Evolutionary conservation across 2,888 invertebrate genomes (phyloP).

Genomic region (Agonopterix subpropinquella): DNA sequence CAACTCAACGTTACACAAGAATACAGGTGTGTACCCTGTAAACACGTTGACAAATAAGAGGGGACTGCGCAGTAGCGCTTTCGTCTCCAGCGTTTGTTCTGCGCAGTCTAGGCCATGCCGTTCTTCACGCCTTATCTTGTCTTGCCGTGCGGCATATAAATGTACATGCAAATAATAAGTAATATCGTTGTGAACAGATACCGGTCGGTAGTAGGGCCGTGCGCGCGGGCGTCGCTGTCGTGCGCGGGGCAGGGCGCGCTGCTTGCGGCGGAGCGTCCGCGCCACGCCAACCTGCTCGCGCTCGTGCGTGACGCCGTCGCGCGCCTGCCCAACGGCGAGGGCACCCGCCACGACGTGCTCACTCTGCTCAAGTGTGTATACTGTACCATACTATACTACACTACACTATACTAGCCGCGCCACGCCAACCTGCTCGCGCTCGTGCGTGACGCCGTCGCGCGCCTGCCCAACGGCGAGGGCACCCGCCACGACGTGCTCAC

Average conservation of each 20-base stretch:
- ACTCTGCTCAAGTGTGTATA: slow-evolving; percentile 79
- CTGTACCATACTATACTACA: not conserved
- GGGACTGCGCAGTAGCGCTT: too few species aligned
- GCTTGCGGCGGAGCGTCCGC: slow-evolving; percentile 87
- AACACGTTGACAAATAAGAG: too few species aligned
- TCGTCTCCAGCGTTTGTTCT: too few species aligned
- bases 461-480: slow-evolving; percentile 59
- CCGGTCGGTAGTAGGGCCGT: slow-evolving; percentile 52
- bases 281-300: slow-evolving; percentile 92
- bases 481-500: slow-evolving; percentile 80
- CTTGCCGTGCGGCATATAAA: too few species aligned
- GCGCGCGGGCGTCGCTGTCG: slow-evolving; percentile 33
- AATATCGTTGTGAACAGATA: slow-evolving; percentile 27
- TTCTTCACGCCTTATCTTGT: too few species aligned
- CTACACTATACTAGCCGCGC: not conserved
- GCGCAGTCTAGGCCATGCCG: too few species aligned
- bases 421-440: slow-evolving; percentile 54
- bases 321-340: slow-evolving; percentile 95
- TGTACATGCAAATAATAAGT: too few species aligned
- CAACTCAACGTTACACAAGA: too few species aligned
- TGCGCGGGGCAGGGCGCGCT: slow-evolving; percentile 91
- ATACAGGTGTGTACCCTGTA: too few species aligned
- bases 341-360: slow-evolving; percentile 92
- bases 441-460: slow-evolving; percentile 94
- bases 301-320: slow-evolving; percentile 96